Conservation (phyloP, 2,888 invertebrate genomes). For the Chouioia cunea region DNA sequence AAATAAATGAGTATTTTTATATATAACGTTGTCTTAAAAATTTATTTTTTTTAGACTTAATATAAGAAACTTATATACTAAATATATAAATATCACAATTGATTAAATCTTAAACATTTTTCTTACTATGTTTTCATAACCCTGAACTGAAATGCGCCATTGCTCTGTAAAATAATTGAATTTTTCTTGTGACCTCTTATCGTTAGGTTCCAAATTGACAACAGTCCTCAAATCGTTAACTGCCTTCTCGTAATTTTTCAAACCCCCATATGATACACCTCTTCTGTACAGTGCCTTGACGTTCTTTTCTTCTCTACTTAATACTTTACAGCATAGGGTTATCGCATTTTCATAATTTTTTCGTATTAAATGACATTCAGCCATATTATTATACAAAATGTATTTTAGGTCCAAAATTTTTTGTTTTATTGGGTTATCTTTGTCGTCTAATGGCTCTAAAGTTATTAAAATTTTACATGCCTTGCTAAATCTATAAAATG, state of each 20-base stretch:
- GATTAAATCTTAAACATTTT: slow-evolving; percentile 67
- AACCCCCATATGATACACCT: slow-evolving; percentile 69
- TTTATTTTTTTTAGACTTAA: slow-evolving; percentile 26
- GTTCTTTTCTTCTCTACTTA: slow-evolving; percentile 67
- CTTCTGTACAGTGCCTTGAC: slow-evolving; percentile 71
- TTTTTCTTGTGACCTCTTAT: slow-evolving; percentile 75
- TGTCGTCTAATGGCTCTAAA: slow-evolving; percentile 70
- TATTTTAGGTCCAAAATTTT: slow-evolving; percentile 74
- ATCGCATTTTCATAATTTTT: slow-evolving; percentile 77
- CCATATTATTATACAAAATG: slow-evolving; percentile 84
- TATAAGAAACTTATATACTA: not conserved
- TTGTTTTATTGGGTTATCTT: slow-evolving; percentile 70
- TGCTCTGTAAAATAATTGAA: slow-evolving; percentile 72
- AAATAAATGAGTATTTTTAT: slow-evolving; percentile 65
- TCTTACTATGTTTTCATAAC: slow-evolving; percentile 73
- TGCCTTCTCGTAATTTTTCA: slow-evolving; percentile 78
- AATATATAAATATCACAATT: slow-evolving; percentile 30
- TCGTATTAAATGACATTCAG: slow-evolving; percentile 82
- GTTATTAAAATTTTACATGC: slow-evolving; percentile 81
- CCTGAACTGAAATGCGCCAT: slow-evolving; percentile 74
- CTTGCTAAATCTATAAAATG: slow-evolving; percentile 80
- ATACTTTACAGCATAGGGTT: slow-evolving; percentile 72
- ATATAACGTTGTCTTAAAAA: slow-evolving; percentile 56
- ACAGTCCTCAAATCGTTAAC: slow-evolving; percentile 72
- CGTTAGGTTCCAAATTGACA: slow-evolving; percentile 75